A percentile compares a stretch with the other conserved stretches of the same genome.
phyloP scores from a whole-genome alignment of 2,113 vertebrate genomes.

The Saguinus imperator region DNA sequence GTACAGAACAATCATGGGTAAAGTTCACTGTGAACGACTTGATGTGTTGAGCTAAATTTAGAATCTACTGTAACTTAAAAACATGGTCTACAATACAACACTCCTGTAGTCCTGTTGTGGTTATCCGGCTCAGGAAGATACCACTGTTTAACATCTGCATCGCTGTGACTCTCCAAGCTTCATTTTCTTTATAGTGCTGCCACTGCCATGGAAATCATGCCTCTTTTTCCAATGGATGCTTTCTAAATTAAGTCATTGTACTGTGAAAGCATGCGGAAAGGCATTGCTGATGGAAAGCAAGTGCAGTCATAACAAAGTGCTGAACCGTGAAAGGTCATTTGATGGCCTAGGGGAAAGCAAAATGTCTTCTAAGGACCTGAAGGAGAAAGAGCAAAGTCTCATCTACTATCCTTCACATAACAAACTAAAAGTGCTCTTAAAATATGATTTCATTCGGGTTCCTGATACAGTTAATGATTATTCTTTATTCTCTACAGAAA shows the following conservation, averaged over 20 bases:
- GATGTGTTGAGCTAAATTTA: not conserved
- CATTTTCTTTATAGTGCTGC: not conserved
- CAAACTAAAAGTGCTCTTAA: not conserved
- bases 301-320: not conserved
- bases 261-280: not conserved
- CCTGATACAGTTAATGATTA: not conserved
- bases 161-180: not conserved
- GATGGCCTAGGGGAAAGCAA: not conserved
- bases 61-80: not conserved
- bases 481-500: not conserved
- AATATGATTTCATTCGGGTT: not conserved
- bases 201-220: not conserved
- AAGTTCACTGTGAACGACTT: slow-evolving; percentile 8
- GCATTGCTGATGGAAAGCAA: not conserved
- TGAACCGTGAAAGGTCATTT: not conserved
- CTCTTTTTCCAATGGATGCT: not conserved
- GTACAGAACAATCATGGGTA: not conserved
- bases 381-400: not conserved
- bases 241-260: not conserved
- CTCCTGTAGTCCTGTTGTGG: not conserved
- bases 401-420: not conserved
- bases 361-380: not conserved
- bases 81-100: not conserved
- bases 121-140: not conserved
- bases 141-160: not conserved